Evolutionary conservation across 2,797 vertebrate genomes (phyloP), one percentile per base, ranked within the genome.

Genomic region (Chrosomus eos): DNA sequence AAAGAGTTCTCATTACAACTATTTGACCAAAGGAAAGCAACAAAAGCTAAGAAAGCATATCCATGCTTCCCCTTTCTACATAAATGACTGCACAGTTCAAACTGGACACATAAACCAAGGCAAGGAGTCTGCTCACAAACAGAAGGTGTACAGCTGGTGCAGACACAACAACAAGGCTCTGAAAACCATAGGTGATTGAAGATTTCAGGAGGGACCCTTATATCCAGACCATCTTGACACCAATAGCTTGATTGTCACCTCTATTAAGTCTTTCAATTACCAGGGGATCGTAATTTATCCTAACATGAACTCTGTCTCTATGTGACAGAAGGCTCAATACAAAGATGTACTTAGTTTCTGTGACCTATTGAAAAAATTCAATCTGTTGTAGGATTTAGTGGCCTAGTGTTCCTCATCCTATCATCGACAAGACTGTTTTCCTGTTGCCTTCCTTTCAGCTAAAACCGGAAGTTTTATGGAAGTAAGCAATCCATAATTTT

Each of bases 181-280:
- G 14, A 64, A 43, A 55, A 82, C 7, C 26, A 62, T 43, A 83
- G 31, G 14, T 36, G 8, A 38, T 53, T 48, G 55, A 45, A 43
- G 55, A 74, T 73, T 67, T 75, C 28, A 53, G 5, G 31, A 75
- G 14, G 58, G 60, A 66, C 70, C 58, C 31, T 74, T 33, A 60
- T 31, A 48, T 75, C 60, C 31, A 48, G 43, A 23, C 43, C 13
- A 1, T 68, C 78, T 66, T 18, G 8, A 31, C 51, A 72, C 23
- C 45, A 68, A 76, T 67, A 31, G 60, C 45, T 60, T 68, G 26
- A 77, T 58, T 83, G 73, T 45, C 82, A 70, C 73, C 55, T 76
- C 36, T 53, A n/a, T 83, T 43, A 43, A 77, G 62, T 33, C 45
- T 53, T 83, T 83, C 73, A 77, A 10, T 55, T 84, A 31, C 73